Percentiles rank a stretch among this genome's conserved stretches.
Conservation (phyloP, 1,140 invertebrate genomes). For the Drosophila lini region DNA sequence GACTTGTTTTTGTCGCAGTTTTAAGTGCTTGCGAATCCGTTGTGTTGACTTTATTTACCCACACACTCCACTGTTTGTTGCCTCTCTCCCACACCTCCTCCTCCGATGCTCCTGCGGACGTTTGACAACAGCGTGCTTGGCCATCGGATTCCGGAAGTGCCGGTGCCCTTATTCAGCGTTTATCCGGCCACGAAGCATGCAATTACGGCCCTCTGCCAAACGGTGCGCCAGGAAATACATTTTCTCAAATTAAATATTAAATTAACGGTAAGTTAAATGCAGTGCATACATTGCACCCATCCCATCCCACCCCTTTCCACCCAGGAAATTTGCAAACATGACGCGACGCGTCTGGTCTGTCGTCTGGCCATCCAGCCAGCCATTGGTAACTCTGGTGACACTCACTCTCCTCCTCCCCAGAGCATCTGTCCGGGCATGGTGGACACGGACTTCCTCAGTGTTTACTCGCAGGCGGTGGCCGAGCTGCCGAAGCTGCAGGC, state of each 20-base stretch:
- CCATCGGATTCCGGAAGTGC: constrained; percentile 84
- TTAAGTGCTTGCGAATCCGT: constrained; percentile 72
- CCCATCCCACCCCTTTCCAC: neutral
- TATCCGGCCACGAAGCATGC: constrained; percentile 87
- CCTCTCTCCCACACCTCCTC: neutral
- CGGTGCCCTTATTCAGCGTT: constrained; percentile 85
- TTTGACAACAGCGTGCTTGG: constrained; percentile 84
- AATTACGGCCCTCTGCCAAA: constrained; percentile 86
- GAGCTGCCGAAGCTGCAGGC: constrained; percentile 84
- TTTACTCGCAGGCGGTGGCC: constrained; percentile 77
- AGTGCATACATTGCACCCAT: constrained; percentile 61
- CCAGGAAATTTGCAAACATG: constrained; percentile 42
- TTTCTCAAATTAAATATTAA: constrained; percentile 85
- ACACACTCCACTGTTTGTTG: constrained; percentile 24
- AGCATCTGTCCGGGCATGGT: constrained; percentile 87
- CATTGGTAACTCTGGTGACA: constrained; percentile 18
- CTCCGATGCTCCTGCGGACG: constrained; percentile 13
- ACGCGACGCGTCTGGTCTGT: constrained; percentile 28
- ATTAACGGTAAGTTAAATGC: constrained; percentile 85
- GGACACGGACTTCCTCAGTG: constrained; percentile 86
- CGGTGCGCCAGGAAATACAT: constrained; percentile 86
- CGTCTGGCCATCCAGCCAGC: constrained; percentile 10
- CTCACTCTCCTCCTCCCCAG: constrained; percentile 70
- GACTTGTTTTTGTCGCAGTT: constrained; percentile 59
- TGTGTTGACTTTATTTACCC: constrained; percentile 78